Percentiles rank a stretch among this genome's conserved stretches.
Evolutionary conservation across 2,888 invertebrate species (phyloP).

Genomic region (Agelastica alni): DNA sequence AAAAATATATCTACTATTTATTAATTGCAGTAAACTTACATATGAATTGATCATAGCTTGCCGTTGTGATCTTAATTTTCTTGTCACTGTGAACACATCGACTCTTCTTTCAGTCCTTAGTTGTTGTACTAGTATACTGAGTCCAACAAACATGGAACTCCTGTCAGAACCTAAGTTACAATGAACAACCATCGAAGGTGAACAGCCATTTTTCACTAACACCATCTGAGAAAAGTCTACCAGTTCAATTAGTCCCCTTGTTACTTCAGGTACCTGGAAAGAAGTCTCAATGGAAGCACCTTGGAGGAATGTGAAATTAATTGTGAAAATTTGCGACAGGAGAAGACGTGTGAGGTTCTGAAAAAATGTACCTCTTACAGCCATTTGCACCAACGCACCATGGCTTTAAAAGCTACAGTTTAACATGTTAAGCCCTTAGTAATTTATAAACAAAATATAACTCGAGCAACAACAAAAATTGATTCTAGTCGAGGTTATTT

Average conservation of each 20-base stretch:
- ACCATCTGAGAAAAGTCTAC: conserved; percentile 73
- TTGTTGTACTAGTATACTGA: conserved; percentile 84
- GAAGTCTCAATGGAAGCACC: conserved; percentile 15
- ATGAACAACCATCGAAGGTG: conserved; percentile 81
- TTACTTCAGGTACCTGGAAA: conserved; percentile 75
- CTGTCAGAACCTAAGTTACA: conserved; percentile 87
- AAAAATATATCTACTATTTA: too few relatives aligned
- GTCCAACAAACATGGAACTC: conserved; percentile 86
- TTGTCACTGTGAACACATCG: conserved; percentile 81
- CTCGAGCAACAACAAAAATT: too few relatives aligned
- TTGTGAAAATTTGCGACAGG: conserved; percentile 8
- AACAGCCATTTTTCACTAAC: conserved; percentile 59
- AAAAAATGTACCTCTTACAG: conserved; percentile 11
- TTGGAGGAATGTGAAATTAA: conserved; percentile 12
- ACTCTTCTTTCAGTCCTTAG: conserved; percentile 82
- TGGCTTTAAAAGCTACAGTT: not conserved
- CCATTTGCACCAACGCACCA: conserved; percentile 2
- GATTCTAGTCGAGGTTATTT: too few relatives aligned
- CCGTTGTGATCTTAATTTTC: conserved; percentile 84
- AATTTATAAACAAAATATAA: too few relatives aligned
- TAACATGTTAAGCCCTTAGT: too few relatives aligned
- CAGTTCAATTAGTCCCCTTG: conserved; percentile 82
- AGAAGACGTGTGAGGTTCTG: conserved; percentile 8
- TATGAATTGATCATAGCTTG: conserved; percentile 82
- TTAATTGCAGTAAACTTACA: conserved; percentile 61